Evolutionary conservation across 1,140 invertebrate genomes (phyloP), one percentile per base, ranked within the genome.

Genomic region (Gonioctena quinquepunctata): DNA sequence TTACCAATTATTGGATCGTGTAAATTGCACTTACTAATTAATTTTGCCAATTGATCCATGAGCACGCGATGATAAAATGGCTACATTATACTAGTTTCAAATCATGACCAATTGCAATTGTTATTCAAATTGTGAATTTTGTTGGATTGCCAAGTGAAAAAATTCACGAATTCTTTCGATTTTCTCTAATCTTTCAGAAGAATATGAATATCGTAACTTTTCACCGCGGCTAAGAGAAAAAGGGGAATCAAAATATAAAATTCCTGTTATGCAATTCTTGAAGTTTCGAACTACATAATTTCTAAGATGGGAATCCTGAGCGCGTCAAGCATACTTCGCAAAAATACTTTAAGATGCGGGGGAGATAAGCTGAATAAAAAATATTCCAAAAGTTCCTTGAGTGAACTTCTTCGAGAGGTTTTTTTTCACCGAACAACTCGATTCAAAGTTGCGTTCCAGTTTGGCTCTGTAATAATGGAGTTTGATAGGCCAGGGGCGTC

Each of bases 381-480:
- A 57, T 57, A 57, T 25, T 25, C 48, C 21, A 57, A 57, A 21
- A 23, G 21, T 57, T n/a, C 13, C 22, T 57, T 57, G 4, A 25
- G 54, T 23, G 54, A 57, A 21, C 54, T 6, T 21, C 54, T 16
- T 13, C 54, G 54, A 57, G 54, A 25, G 18, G 54, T 23, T 23
- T 57, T 21, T 21, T 13, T 57, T 8, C 33, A 25, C 33, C 33
- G 50, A 22, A 16, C 23, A 25, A 57, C 54, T 57, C 54, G 22
- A 57, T 57, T 57, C 22, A 57, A 57, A 57, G 54, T 57, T 57
- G 54, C 33, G 11, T 21, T 57, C 21, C 23, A 57, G 18, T 57
- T 57, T 13, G 3, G 54, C 22, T 0, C 19, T 21, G 33, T 42
- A 42, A 42, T 42, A 42, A 42, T 42, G 33, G 33, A 42, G 33